These are phyloP conservation scores for Catharus bicknelli DNA, from an alignment of 2,113 vertebrate genomes.

Conservation along the genomic window DNA sequence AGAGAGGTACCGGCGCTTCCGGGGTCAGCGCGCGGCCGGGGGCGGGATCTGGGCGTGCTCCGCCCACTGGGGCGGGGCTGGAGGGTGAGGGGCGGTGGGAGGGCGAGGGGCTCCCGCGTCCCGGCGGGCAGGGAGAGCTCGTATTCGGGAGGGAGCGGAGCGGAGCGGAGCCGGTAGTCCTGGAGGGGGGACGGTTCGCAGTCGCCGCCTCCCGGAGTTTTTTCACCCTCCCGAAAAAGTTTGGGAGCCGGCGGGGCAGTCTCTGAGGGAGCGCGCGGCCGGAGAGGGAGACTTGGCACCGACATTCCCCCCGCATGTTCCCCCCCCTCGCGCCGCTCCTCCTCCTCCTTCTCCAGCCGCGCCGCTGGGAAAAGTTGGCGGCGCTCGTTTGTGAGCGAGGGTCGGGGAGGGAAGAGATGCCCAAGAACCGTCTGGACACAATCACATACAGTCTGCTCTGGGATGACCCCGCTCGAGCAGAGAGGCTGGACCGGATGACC, in stretches of 20 bases:
- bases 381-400: background rate
- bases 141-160: background rate
- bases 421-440: background rate
- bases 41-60: no score
- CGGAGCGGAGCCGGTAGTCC: background rate
- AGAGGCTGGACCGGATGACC: background rate
- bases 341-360: background rate
- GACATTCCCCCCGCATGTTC: background rate
- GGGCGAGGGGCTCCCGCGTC: background rate
- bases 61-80: no score
- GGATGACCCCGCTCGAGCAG: background rate
- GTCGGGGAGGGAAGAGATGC: background rate
- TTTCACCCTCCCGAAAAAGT: background rate
- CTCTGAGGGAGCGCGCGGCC: background rate
- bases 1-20: no score
- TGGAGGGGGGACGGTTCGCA: no score
- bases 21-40: no score
- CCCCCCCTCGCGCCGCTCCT: background rate
- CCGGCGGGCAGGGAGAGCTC: background rate
- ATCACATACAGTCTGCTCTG: background rate
- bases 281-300: background rate
- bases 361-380: background rate
- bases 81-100: no score
- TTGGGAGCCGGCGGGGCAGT: background rate
- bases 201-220: background rate